Evolutionary conservation across 2,797 vertebrate genomes (phyloP), one percentile per base, ranked within the genome.

Genomic region (Cirrhinus molitorella): DNA sequence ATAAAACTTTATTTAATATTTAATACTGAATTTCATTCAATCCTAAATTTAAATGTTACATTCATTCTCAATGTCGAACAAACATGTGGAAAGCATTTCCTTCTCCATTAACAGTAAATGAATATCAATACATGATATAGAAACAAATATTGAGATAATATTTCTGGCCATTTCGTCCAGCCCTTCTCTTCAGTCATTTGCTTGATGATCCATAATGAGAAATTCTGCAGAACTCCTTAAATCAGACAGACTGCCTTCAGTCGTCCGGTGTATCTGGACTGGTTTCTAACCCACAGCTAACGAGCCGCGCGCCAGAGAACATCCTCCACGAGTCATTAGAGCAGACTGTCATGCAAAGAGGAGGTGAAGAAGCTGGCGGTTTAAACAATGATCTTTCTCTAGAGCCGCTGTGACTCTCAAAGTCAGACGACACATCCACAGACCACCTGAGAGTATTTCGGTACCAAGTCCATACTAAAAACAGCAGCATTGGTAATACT

Each of bases 261-360:
- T 70, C 43, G 21, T 70, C 12, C 67, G 47, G 43, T 47, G 43
- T 71, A n/a, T 71, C 23, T 28, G 45, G 45, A 71, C 4, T 17
- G n/a, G 14, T 8, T 68, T 71, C 43, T 47, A 47, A 49, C 68
- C 45, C 68, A 49, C 65, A 43, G 11, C 37, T n/a, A 67, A n/a
- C 5, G 13, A 67, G 66, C 37, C 21, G 1, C 37, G 21, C 21
- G 3, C 37, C 1, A 1, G 37, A 68, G 66, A 68, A 68, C 66
- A 43, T 68, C 37, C 66, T 68, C 37, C 66, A 68, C 21, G 37
- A 71, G 23, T 49, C 68, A 71, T 71, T 71, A 71, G 68, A 49
- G 11, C 23, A 31, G 23, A 49, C 68, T 25, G 16, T 2, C 68
- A 71, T 71, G 68, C 68, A 71, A 49, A 49, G 45, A 49, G 45